phyloP scores from a whole-genome alignment of 2,113 vertebrate genomes.

The Pyxicephalus adspersus region DNA sequence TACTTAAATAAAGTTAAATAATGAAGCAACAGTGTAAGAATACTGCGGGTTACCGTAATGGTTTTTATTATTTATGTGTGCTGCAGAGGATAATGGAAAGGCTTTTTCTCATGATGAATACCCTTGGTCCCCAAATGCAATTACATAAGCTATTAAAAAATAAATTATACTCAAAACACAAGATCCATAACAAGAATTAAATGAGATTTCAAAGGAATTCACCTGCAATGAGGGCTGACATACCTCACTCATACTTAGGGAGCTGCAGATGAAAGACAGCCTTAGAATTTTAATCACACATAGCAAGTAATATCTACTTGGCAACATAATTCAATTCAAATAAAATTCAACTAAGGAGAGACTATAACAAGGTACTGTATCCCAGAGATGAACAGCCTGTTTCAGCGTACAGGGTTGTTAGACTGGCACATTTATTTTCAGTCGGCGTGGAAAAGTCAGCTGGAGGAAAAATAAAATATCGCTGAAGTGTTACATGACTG shows the following conservation, averaged over 20 bases:
- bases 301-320: conserved; percentile 46
- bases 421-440: conserved; percentile 3
- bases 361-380: conserved; percentile 30
- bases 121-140: conserved; percentile 59
- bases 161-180: conserved; percentile 61
- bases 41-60: conserved; percentile 54
- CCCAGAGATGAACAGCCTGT: conserved; percentile 30
- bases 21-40: conserved; percentile 54
- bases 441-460: background rate
- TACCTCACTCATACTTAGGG: conserved; percentile 59
- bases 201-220: conserved; percentile 60
- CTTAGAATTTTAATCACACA: conserved; percentile 50
- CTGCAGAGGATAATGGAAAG: conserved; percentile 66
- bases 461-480: conserved; percentile 29
- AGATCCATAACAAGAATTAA: conserved; percentile 61
- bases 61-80: conserved; percentile 67
- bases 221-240: conserved; percentile 61
- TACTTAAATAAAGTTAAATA: conserved; percentile 56
- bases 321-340: conserved; percentile 51
- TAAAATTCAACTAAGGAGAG: conserved; percentile 40
- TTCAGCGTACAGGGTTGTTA: background rate
- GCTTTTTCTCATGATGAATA: conserved; percentile 68
- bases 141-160: conserved; percentile 64
- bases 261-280: conserved; percentile 48
- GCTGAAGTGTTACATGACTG: conserved; percentile 7